Base-by-base conservation (phyloP, 1,140 invertebrate species). In the Drosophila miranda region DNA sequence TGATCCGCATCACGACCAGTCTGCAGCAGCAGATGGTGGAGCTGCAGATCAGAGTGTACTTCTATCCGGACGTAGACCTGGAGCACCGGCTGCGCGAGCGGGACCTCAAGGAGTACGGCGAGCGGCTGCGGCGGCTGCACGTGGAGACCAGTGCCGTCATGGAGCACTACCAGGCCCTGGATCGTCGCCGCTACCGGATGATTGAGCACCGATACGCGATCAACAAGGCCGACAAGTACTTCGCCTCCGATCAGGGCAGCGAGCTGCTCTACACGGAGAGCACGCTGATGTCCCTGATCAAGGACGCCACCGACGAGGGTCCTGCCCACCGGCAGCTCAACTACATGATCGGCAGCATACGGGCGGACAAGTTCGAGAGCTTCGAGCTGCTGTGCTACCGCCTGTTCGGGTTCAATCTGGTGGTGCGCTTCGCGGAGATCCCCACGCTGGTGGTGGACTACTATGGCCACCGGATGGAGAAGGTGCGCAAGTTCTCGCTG, bases 21-120 rank as follows among this genome's bases (percentile, higher is more conserved):
- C 91, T 99, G 79, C 97, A 99, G 90, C 97, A 97, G 76, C 98
- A 99, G 92, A 98, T 99, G 76, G 95, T 96, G 62, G 98, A 98
- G 74, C 97, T 99, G 92, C 95, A 94, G 1, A 98, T 99, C 64
- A 96, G 96, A 0, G 97, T 99, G 94, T 84, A 97, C 79, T 98
- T 98, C 78, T 98, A 97, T 19, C 97, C 97, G 1, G 50, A 63
- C 1, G 84, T 90, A 3, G 89, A 90, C 14, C 45, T 2, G 0
- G 78, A 83, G 13, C 97, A 99, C 86, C 98, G 97, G 89, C 98
- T 98, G 0, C 96, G 98, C 90, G 98, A 98, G 21, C 97, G 97
- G 0, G 96, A 98, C 70, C 97, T 99, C 7, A 92, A 97, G 57
- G 97, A 98, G 91, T 99, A 99, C 95, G 98, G 99, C 93, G 95